Conservation (phyloP, 2,113 vertebrate genomes). For the Chelonoidis abingdonii region DNA sequence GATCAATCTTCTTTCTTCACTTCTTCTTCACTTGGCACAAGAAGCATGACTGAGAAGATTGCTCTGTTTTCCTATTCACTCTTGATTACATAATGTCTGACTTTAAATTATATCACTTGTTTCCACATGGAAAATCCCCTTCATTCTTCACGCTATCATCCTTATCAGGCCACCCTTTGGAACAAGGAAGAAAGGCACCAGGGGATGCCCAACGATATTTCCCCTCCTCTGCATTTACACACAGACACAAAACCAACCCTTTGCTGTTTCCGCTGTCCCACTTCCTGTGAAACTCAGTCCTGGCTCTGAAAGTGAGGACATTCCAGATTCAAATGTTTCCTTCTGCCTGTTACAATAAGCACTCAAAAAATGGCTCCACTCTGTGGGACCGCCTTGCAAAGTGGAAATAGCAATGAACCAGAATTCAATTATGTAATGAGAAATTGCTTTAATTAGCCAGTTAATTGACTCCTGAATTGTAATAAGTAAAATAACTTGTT, state of each 20-base stretch:
- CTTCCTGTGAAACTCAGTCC: background rate
- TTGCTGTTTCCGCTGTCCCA: background rate
- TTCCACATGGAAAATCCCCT: background rate
- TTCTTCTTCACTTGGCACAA: background rate
- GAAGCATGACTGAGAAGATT: background rate
- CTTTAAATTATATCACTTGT: background rate
- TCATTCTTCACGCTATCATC: background rate
- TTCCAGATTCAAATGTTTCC: background rate
- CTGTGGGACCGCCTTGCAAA: conserved; percentile 42
- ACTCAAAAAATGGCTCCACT: conserved; percentile 20
- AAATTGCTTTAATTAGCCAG: conserved; percentile 74
- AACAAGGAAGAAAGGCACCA: background rate
- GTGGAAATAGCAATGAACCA: conserved; percentile 56
- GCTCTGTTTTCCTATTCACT: background rate
- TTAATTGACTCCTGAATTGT: conserved; percentile 65
- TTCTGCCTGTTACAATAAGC: background rate
- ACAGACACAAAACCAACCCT: background rate
- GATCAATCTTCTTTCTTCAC: background rate
- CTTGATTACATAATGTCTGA: background rate
- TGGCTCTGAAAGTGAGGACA: fast-evolving
- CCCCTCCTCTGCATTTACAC: background rate
- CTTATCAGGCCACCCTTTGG: background rate
- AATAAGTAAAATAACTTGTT: conserved; percentile 64
- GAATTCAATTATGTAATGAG: conserved; percentile 75
- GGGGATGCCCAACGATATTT: background rate